Evolutionary conservation across 2,797 vertebrate genomes (phyloP).

Genomic region (Chiropotes sagulatus): DNA sequence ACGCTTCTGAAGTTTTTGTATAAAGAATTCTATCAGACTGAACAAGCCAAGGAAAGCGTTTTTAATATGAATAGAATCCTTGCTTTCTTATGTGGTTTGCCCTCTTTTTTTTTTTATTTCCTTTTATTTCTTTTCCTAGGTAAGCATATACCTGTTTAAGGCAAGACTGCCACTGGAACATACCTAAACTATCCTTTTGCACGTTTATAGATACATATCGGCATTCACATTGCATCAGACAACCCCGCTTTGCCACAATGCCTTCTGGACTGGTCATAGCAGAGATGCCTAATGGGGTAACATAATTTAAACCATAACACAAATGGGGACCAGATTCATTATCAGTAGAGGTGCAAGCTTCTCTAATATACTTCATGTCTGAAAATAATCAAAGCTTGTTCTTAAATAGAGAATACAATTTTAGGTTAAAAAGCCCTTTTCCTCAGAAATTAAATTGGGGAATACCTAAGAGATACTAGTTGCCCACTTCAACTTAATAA

Average conservation of each 20-base stretch:
- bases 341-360: background rate
- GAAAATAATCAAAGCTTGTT: background rate
- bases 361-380: background rate
- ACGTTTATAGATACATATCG: background rate
- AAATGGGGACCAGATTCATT: background rate
- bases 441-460: background rate
- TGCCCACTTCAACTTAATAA: background rate
- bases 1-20: background rate
- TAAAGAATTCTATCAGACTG: slow-evolving; percentile 50
- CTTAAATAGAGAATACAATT: background rate
- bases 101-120: background rate
- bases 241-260: background rate
- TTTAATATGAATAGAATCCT: slow-evolving; percentile 50
- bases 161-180: background rate
- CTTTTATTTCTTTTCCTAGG: background rate
- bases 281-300: background rate
- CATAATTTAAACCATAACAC: background rate
- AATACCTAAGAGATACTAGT: background rate
- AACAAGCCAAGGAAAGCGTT: slow-evolving; percentile 9
- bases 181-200: background rate
- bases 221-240: background rate
- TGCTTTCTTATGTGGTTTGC: slow-evolving; percentile 6
- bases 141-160: slow-evolving; percentile 8
- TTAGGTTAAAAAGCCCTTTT: slow-evolving; percentile 30
- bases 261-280: background rate